phyloP scores from a whole-genome alignment of 2,113 vertebrate genomes.

The Ceyx margarethae region DNA sequence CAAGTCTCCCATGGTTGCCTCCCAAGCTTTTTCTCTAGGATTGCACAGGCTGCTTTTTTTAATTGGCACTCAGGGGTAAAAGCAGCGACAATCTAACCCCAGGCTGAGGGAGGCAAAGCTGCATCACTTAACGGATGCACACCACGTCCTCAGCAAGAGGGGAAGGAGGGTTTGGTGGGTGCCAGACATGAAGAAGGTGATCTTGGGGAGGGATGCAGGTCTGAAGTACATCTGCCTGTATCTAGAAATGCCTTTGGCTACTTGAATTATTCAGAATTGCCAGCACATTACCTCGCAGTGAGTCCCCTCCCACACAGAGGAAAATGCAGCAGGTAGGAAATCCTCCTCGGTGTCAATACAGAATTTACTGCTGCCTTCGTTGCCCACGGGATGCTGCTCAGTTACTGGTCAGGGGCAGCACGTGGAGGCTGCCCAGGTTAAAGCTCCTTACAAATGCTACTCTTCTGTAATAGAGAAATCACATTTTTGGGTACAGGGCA shows the following conservation, averaged over 20 bases:
- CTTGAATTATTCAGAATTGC: background rate
- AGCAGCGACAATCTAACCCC: background rate
- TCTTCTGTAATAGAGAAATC: background rate
- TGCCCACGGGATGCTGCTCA: rapidly evolving
- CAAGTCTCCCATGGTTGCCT: background rate
- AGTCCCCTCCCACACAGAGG: background rate
- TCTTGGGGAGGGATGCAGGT: background rate
- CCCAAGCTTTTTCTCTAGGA: background rate
- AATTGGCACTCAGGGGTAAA: background rate
- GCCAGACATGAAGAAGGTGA: background rate
- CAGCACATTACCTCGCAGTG: background rate
- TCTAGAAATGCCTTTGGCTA: background rate
- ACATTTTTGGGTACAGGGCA: background rate
- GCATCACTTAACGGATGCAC: too few species aligned
- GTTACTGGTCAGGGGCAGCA: background rate
- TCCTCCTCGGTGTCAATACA: background rate
- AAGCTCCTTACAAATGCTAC: background rate
- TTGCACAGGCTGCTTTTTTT: background rate
- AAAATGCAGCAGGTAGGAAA: background rate
- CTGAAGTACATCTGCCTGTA: background rate
- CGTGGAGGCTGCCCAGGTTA: rapidly evolving
- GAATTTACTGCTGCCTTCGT: background rate
- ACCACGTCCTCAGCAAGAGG: background rate
- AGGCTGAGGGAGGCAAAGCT: background rate
- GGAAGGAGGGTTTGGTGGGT: background rate